These are phyloP conservation scores for Drosophila burlai DNA, from an alignment of 1,140 invertebrate species.

Conservation along the genomic window DNA sequence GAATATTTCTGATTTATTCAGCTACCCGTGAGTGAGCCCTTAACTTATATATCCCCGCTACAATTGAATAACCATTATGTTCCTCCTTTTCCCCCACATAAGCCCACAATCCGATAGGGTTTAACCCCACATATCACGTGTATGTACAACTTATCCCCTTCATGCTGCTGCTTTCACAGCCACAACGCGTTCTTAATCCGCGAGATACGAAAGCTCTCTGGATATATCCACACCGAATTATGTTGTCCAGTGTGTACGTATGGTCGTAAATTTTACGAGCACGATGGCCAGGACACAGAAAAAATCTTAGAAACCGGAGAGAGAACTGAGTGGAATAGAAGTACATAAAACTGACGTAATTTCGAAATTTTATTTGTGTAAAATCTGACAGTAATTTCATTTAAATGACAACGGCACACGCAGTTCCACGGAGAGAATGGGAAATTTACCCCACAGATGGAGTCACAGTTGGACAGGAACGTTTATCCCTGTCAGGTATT, in stretches of 20 bases:
- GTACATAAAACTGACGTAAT: conserved; percentile 79
- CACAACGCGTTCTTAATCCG: conserved; percentile 51
- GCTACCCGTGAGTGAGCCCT: neutral
- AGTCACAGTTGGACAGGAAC: conserved; percentile 54
- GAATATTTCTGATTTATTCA: conserved; percentile 2
- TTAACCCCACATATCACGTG: conserved; percentile 20
- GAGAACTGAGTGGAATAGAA: conserved; percentile 22
- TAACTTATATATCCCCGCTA: neutral
- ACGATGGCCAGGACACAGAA: conserved; percentile 20
- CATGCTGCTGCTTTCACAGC: conserved; percentile 11
- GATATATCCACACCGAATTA: conserved; percentile 63
- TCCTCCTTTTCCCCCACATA: neutral
- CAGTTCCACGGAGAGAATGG: neutral
- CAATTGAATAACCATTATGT: conserved; percentile 27
- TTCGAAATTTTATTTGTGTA: conserved; percentile 79
- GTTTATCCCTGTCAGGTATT: conserved; percentile 82
- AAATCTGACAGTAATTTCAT: conserved; percentile 83
- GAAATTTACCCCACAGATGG: conserved; percentile 9
- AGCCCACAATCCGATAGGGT: neutral
- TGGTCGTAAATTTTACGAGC: conserved; percentile 73
- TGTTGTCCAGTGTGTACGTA: conserved; percentile 72
- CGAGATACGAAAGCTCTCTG: conserved; percentile 40
- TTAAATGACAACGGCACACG: conserved; percentile 72
- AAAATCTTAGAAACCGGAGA: conserved; percentile 19
- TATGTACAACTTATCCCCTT: conserved; percentile 38